Conservation (phyloP, 2,113 vertebrate species). For the Pontoporia blainvillei region DNA sequence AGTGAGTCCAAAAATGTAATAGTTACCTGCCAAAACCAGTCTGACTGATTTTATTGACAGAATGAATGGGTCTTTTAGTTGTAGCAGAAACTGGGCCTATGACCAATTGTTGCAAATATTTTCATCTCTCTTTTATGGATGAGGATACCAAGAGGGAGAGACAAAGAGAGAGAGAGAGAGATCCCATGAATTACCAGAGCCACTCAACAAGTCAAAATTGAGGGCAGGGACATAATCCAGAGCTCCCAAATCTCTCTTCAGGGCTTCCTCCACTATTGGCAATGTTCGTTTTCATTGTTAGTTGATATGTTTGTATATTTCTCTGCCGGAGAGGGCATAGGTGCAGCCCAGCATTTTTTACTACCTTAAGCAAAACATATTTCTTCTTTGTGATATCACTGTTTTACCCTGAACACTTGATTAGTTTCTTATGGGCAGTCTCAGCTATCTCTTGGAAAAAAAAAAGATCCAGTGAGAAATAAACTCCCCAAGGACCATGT, state of each 20-base stretch:
- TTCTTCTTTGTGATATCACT: not conserved
- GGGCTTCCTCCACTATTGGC: not conserved
- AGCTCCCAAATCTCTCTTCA: not conserved
- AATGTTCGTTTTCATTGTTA: not conserved
- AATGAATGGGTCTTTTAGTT: not conserved
- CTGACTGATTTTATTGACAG: constrained; percentile 23
- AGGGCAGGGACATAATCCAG: not conserved
- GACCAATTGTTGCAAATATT: not conserved
- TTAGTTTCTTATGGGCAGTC: constrained; percentile 43
- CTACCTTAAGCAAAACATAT: not conserved
- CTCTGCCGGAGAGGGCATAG: not conserved
- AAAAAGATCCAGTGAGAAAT: constrained; percentile 12
- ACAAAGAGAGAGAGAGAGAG: not conserved
- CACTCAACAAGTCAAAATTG: not conserved
- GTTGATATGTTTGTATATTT: not conserved
- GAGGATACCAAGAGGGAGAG: not conserved
- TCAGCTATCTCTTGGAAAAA: not conserved
- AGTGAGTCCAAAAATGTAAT: not conserved
- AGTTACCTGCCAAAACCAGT: not conserved
- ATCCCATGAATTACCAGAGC: not conserved
- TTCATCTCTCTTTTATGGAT: constrained; percentile 11
- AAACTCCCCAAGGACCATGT: not conserved
- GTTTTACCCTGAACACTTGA: not conserved
- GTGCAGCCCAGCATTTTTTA: not conserved
- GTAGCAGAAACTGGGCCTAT: not conserved